Conservation (phyloP, 2,888 invertebrate species). For the Mylabris sibirica region DNA sequence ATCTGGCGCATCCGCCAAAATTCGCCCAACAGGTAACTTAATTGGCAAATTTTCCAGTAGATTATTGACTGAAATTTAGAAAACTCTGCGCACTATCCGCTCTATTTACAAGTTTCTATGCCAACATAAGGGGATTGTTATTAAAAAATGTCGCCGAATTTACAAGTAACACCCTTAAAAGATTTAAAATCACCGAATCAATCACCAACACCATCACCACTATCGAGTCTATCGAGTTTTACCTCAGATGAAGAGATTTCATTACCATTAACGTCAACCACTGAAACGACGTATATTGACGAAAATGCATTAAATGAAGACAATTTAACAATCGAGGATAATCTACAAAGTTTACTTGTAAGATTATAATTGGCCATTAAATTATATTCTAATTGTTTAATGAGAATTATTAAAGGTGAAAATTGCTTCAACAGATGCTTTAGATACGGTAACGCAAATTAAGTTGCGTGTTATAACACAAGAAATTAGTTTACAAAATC, state of each 20-base stretch:
- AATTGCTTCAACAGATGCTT: slow-evolving; percentile 60
- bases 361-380: slow-evolving; percentile 14
- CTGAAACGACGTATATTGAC: neutral
- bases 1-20: neutral
- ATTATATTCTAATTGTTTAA: neutral
- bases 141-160: slow-evolving; percentile 42
- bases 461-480: slow-evolving; percentile 72
- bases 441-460: slow-evolving; percentile 65
- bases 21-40: neutral
- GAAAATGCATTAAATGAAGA: neutral
- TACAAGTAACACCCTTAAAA: slow-evolving; percentile 31
- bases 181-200: slow-evolving; percentile 16
- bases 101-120: slow-evolving; percentile 5
- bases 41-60: neutral
- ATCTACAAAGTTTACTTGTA: slow-evolving; percentile 49
- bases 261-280: neutral
- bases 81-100: neutral
- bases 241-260: slow-evolving; percentile 6
- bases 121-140: neutral
- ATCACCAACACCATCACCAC: slow-evolving; percentile 16
- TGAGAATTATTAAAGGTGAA: slow-evolving; percentile 53
- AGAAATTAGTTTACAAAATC: slow-evolving; percentile 69
- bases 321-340: slow-evolving; percentile 41
- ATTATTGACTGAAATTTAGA: neutral
- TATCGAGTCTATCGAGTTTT: slow-evolving; percentile 19